phyloP scores from a whole-genome alignment of 1,140 invertebrate genomes.

The Drosophila equinoxialis region DNA sequence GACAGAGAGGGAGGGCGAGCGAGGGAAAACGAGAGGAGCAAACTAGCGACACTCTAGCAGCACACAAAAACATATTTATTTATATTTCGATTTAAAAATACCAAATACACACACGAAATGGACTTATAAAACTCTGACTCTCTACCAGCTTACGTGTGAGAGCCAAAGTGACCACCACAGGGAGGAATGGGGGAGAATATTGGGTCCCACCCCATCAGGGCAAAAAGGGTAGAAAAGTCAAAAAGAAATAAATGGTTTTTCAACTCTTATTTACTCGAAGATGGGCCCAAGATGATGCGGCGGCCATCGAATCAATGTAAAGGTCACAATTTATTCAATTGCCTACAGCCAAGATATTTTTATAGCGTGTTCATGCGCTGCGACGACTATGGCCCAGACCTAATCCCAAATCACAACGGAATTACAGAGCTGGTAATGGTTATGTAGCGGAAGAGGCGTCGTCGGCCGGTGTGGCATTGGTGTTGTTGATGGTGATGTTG shows the following conservation, averaged over 20 bases:
- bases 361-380: slow-evolving; percentile 74
- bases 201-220: not conserved
- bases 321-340: slow-evolving; percentile 82
- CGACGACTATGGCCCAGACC: slow-evolving; percentile 44
- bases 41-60: slow-evolving; percentile 30
- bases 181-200: not conserved
- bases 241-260: slow-evolving; percentile 76
- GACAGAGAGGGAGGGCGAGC: too few relatives aligned
- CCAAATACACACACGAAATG: slow-evolving; percentile 61
- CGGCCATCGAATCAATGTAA: slow-evolving; percentile 74
- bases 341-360: slow-evolving; percentile 74
- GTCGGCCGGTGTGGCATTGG: not conserved
- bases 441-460: slow-evolving; percentile 66
- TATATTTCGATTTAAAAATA: slow-evolving; percentile 80
- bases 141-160: slow-evolving; percentile 63
- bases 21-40: not conserved
- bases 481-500: slow-evolving; percentile 6
- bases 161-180: slow-evolving; percentile 1
- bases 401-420: slow-evolving; percentile 81
- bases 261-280: slow-evolving; percentile 74
- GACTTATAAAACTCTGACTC: slow-evolving; percentile 73
- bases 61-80: slow-evolving; percentile 65
- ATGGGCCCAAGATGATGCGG: slow-evolving; percentile 11
- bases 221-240: slow-evolving; percentile 74
- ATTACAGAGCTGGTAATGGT: slow-evolving; percentile 77